phyloP scores from a whole-genome alignment of 2,113 vertebrate species.

The Gallinago paraguaiae region DNA sequence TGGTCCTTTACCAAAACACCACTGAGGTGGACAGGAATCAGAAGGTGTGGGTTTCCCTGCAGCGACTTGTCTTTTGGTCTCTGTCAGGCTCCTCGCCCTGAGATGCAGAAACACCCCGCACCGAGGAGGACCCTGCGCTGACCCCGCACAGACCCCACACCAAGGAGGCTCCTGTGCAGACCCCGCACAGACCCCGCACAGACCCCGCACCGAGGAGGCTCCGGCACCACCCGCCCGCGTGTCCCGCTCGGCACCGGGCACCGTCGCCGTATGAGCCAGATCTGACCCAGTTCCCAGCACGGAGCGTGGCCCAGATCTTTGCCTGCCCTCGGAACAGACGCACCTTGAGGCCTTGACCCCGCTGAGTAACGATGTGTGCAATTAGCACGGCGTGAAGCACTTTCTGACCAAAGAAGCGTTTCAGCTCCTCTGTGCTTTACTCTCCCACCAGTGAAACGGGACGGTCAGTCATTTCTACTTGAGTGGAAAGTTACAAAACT shows the following conservation, averaged over 20 bases:
- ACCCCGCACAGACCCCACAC: neutral
- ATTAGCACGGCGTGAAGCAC: neutral
- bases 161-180: too few species aligned
- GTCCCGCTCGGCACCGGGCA: fast-evolving
- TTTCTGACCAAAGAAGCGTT: neutral
- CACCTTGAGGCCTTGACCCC: too few species aligned
- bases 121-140: too few species aligned
- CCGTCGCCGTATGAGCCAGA: fast-evolving
- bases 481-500: neutral
- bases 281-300: neutral
- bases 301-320: neutral
- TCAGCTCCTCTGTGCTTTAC: neutral
- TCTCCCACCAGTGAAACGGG: neutral
- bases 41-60: fast-evolving
- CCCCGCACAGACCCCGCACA: neutral
- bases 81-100: neutral
- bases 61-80: neutral
- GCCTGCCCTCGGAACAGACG: neutral
- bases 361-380: too few species aligned
- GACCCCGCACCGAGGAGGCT: neutral
- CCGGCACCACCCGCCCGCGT: fast-evolving
- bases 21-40: neutral
- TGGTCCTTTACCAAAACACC: neutral
- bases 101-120: neutral
- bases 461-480: neutral